Evolutionary conservation across 2,888 invertebrate species (phyloP).

Genomic region (Laothoe populi): DNA sequence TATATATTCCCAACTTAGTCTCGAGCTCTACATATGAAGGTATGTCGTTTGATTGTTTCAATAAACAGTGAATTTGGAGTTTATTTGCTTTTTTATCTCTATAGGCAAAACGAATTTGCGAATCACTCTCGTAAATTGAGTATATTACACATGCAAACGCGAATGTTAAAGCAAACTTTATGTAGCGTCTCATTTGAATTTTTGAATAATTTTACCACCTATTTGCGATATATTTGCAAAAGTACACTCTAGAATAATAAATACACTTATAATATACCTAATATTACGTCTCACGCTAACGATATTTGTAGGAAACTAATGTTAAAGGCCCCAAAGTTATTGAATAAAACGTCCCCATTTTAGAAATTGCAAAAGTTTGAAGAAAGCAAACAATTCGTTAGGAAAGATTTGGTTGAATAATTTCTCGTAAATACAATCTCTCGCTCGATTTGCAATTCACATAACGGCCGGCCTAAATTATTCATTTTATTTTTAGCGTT

Average conservation of each 20-base stretch:
- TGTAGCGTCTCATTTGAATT: neutral
- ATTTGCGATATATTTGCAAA: neutral
- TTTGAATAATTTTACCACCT: neutral
- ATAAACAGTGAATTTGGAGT: slow-evolving; percentile 33
- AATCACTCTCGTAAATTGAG: neutral
- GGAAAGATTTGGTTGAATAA: slow-evolving; percentile 73
- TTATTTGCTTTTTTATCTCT: slow-evolving; percentile 23
- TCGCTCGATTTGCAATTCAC: slow-evolving; percentile 75
- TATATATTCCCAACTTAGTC: slow-evolving; percentile 53
- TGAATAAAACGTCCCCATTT: slow-evolving; percentile 40
- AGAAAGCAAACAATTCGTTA: slow-evolving; percentile 78
- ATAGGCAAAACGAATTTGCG: neutral
- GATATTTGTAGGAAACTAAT: slow-evolving; percentile 11
- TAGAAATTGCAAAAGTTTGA: slow-evolving; percentile 66
- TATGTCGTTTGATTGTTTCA: slow-evolving; percentile 39
- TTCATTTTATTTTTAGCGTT: slow-evolving; percentile 60
- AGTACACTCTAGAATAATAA: neutral
- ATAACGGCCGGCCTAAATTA: slow-evolving; percentile 60
- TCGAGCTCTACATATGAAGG: slow-evolving; percentile 35
- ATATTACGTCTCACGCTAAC: neutral
- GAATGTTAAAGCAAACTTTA: neutral
- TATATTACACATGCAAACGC: neutral
- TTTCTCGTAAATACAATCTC: slow-evolving; percentile 74
- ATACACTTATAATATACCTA: neutral
- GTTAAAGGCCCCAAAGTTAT: slow-evolving; percentile 28